phyloP scores from a whole-genome alignment of 53 echinoderm and acorn worm genomes.

The Stichopus horrens region DNA sequence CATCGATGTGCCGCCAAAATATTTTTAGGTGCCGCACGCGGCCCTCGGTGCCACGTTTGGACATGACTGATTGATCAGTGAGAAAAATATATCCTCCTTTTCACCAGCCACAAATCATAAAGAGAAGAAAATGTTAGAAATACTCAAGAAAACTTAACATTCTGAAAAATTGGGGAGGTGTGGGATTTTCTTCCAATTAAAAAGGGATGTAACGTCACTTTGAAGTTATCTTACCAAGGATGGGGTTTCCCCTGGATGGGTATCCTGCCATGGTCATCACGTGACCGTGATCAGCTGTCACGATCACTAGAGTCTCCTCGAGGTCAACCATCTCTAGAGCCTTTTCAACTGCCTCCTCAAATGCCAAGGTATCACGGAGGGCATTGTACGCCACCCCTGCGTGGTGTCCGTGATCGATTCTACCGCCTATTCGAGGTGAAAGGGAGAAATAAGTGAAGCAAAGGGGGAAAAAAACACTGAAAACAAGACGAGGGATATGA shows the following conservation, averaged over 20 bases:
- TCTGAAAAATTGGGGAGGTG: too few relatives aligned
- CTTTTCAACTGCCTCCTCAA: slow-evolving; percentile 85
- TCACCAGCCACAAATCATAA: too few relatives aligned
- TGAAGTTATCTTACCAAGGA: slow-evolving; percentile 81
- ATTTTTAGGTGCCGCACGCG: too few relatives aligned
- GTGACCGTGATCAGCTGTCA: slow-evolving; percentile 93
- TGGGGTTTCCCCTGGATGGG: slow-evolving; percentile 76
- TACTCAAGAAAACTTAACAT: too few relatives aligned
- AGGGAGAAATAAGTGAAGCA: background rate
- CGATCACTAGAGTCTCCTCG: slow-evolving; percentile 78
- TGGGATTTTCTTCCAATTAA: too few relatives aligned
- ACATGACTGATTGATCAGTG: too few relatives aligned
- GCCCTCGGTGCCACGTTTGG: too few relatives aligned
- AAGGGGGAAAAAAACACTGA: background rate
- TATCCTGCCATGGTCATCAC: slow-evolving; percentile 78
- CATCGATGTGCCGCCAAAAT: too few relatives aligned
- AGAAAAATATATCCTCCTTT: too few relatives aligned
- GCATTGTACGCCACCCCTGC: slow-evolving; percentile 72
- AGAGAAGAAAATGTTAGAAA: too few relatives aligned
- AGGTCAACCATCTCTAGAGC: slow-evolving; percentile 62
- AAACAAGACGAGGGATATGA: too few relatives aligned
- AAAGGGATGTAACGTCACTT: too few relatives aligned
- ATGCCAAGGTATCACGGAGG: slow-evolving; percentile 78
- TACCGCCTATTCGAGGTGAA: slow-evolving; percentile 53
- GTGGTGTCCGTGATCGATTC: slow-evolving; percentile 95